Percentiles rank a stretch among this genome's conserved stretches.
Evolutionary conservation across 64 coral and sea anemone species (phyloP).

Genomic region (Platygyra sinensis): DNA sequence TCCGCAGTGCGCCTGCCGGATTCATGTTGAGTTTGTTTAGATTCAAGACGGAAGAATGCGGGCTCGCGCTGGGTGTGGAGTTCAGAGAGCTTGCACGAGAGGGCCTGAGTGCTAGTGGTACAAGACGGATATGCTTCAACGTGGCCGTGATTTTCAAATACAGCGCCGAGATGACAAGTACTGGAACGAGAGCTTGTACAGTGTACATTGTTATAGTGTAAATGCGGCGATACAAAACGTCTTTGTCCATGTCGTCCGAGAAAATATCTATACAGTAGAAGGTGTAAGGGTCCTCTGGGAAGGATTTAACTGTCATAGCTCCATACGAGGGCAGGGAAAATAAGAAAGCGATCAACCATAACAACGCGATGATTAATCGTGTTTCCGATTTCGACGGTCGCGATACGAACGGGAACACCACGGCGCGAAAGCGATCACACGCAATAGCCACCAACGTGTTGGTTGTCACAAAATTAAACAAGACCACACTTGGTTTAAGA

Average conservation of each 20-base stretch:
- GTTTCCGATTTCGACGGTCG: conserved; percentile 72
- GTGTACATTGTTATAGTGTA: conserved; percentile 75
- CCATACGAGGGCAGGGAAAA: conserved; percentile 71
- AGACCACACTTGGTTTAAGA: conserved; percentile 77
- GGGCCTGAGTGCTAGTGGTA: conserved; percentile 26
- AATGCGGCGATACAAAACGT: conserved; percentile 26
- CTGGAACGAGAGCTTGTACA: conserved; percentile 65
- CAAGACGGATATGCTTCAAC: conserved; percentile 58
- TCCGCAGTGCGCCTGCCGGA: conserved; percentile 35
- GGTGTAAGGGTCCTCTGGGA: not conserved
- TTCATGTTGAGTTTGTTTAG: conserved; percentile 50
- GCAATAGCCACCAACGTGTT: conserved; percentile 90
- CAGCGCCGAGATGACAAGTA: conserved; percentile 57
- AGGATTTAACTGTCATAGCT: conserved; percentile 29
- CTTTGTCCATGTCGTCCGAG: conserved; percentile 16
- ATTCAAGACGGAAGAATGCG: conserved; percentile 21
- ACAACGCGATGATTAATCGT: conserved; percentile 42
- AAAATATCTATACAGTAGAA: conserved; percentile 57
- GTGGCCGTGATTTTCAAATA: conserved; percentile 74
- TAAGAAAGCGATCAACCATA: conserved; percentile 74
- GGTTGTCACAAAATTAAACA: conserved; percentile 87
- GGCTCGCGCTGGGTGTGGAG: not conserved
- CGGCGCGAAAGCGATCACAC: conserved; percentile 79
- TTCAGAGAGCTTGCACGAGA: conserved; percentile 13
- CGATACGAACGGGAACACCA: conserved; percentile 79